Conservation (phyloP, 2,113 vertebrate genomes). For the Grantiella picta region DNA sequence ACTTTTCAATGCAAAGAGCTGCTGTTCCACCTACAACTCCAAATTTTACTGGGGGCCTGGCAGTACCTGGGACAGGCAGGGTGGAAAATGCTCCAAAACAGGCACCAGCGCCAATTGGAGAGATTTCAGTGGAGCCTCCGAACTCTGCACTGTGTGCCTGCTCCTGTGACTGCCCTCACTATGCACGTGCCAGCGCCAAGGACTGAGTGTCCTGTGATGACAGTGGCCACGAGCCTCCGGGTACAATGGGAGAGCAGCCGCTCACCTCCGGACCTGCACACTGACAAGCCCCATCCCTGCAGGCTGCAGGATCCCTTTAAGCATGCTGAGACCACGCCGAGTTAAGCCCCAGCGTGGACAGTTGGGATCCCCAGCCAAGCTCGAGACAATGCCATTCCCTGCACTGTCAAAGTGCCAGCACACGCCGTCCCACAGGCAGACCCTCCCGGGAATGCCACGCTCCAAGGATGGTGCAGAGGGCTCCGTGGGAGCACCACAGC, state of each 20-base stretch:
- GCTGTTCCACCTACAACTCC: not conserved
- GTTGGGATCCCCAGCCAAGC: not conserved
- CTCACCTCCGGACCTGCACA: not conserved
- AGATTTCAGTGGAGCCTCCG: not conserved
- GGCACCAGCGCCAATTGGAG: not conserved
- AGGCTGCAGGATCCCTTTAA: not conserved
- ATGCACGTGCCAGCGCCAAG: not conserved
- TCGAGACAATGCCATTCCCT: not conserved
- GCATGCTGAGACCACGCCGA: accelerated
- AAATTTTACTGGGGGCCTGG: not conserved
- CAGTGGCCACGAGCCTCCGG: accelerated
- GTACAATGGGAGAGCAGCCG: not conserved
- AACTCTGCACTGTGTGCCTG: not conserved
- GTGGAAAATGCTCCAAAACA: not conserved
- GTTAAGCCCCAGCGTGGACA: not conserved
- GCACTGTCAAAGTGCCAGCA: accelerated
- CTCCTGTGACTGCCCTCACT: not conserved
- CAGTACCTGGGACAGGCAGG: not conserved
- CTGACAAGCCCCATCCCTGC: accelerated
- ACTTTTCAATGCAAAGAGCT: not conserved
- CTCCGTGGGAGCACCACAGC: not conserved
- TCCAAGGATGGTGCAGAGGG: accelerated
- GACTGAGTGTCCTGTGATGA: not conserved
- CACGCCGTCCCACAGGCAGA: not conserved
- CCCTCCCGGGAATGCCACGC: not conserved